Conservation (phyloP, 2,797 vertebrate species). For the Sphenodon punctatus region DNA sequence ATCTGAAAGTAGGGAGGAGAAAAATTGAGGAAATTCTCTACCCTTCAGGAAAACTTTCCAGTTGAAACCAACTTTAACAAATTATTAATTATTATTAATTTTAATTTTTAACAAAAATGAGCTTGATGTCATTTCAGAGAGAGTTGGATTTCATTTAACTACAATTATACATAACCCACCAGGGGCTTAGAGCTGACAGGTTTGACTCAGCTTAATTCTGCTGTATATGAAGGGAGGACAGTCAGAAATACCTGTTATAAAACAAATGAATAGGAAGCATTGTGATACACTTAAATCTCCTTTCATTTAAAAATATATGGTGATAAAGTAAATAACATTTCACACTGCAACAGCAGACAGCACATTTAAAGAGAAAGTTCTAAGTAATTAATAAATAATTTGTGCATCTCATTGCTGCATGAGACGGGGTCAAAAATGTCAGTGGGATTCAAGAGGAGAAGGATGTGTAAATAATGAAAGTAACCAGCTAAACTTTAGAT, state of each 20-base stretch:
- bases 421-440: neutral
- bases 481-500: neutral
- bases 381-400: neutral
- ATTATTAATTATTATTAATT: too few relatives aligned
- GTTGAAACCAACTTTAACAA: neutral
- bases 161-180: too few relatives aligned
- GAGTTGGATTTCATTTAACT: too few relatives aligned
- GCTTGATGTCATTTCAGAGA: neutral
- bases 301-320: neutral
- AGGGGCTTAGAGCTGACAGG: too few relatives aligned
- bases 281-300: neutral
- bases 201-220: neutral
- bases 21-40: neutral
- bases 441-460: neutral
- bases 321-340: neutral
- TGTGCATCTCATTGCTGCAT: neutral
- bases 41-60: neutral
- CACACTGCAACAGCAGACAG: neutral
- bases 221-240: neutral
- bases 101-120: neutral
- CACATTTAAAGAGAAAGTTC: neutral
- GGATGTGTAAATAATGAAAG: neutral
- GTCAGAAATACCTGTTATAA: neutral
- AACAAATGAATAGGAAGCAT: neutral
- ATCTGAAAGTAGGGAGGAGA: too few relatives aligned